phyloP scores from a whole-genome alignment of 2,797 vertebrate species.

The Xiphophorus birchmanni region DNA sequence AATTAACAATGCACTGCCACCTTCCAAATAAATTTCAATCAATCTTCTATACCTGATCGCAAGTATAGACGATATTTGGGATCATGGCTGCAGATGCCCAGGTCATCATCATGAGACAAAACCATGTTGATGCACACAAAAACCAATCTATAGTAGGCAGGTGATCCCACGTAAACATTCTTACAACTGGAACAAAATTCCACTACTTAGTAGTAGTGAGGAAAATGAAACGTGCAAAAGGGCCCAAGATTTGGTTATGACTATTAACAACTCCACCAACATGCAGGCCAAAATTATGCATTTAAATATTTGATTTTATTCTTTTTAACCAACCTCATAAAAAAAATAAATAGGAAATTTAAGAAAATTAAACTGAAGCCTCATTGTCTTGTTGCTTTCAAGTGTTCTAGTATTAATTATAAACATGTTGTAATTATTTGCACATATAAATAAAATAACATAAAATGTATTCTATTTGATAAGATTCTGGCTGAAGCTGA shows the following conservation, averaged over 20 bases:
- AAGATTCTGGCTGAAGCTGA: not conserved
- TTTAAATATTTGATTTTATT: not conserved
- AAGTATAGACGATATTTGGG: too few relatives aligned
- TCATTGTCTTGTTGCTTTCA: not conserved
- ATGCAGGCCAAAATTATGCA: not conserved
- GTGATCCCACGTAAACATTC: not conserved
- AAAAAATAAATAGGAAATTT: not conserved
- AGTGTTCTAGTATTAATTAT: not conserved
- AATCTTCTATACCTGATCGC: not conserved
- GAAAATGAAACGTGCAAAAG: not conserved
- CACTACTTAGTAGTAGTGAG: not conserved
- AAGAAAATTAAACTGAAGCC: not conserved
- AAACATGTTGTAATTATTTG: not conserved
- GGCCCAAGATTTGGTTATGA: not conserved
- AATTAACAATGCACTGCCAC: not conserved
- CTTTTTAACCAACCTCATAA: not conserved
- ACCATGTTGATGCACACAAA: not conserved
- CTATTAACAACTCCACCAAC: not conserved
- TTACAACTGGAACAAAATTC: not conserved
- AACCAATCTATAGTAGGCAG: not conserved
- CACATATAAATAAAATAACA: not conserved
- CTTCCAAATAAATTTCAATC: not conserved
- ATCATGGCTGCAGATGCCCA: not conserved
- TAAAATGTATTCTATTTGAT: not conserved
- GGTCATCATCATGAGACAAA: not conserved